Percentiles rank a stretch among this genome's conserved stretches.
phyloP scores from a whole-genome alignment of 2,888 invertebrate species.

The Drosophila nr. medialis region DNA sequence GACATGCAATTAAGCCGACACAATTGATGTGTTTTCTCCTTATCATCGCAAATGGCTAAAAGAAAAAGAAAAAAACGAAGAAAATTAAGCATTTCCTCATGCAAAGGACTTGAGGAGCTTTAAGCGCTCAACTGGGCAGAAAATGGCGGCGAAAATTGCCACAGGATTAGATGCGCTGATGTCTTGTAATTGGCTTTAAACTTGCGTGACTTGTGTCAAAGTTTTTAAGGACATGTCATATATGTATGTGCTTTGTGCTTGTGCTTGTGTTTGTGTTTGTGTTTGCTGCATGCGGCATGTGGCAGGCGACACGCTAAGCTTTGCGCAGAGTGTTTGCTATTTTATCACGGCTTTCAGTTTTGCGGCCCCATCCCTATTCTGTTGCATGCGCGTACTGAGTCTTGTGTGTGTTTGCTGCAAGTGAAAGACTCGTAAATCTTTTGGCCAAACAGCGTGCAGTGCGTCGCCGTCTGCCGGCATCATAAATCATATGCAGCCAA shows the following conservation, averaged over 20 bases:
- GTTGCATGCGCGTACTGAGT: slow-evolving; percentile 44
- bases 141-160: slow-evolving; percentile 42
- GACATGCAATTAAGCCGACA: slow-evolving; percentile 59
- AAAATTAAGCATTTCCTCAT: slow-evolving; percentile 16
- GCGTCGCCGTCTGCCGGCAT: slow-evolving; percentile 59
- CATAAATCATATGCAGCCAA: slow-evolving; percentile 77
- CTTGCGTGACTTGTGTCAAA: slow-evolving; percentile 44
- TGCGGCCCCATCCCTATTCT: background rate
- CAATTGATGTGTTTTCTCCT: slow-evolving; percentile 49
- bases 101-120: slow-evolving; percentile 21
- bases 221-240: slow-evolving; percentile 57
- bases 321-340: slow-evolving; percentile 50
- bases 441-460: slow-evolving; percentile 46
- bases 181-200: slow-evolving; percentile 69
- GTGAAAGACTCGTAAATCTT: slow-evolving; percentile 73
- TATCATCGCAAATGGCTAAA: slow-evolving; percentile 31
- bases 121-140: slow-evolving; percentile 37
- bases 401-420: slow-evolving; percentile 43
- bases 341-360: slow-evolving; percentile 53
- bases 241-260: slow-evolving; percentile 5
- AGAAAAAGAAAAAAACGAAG: background rate
- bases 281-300: slow-evolving; percentile 28
- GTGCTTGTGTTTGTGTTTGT: slow-evolving; percentile 21
- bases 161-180: slow-evolving; percentile 41
- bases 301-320: slow-evolving; percentile 54